These are phyloP conservation scores for Hyperoplus lanceolatus DNA, from an alignment of 2,797 vertebrate species.

Conservation along the genomic window DNA sequence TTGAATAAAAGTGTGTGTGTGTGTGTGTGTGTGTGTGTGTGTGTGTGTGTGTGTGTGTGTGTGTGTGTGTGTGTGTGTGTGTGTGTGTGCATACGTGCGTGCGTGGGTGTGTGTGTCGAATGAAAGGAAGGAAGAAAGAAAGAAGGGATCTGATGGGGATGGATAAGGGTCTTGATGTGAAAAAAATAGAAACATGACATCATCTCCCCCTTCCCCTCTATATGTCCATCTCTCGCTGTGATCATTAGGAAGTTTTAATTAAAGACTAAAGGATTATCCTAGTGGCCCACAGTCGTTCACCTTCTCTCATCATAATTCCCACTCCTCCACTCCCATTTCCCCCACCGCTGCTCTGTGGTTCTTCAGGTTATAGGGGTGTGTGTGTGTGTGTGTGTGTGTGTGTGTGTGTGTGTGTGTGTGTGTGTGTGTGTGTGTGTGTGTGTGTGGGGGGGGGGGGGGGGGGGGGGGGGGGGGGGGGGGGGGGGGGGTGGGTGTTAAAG, in stretches of 20 bases:
- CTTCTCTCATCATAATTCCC: slow-evolving; percentile 72
- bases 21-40: slow-evolving; percentile 4
- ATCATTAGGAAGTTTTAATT: slow-evolving; percentile 85
- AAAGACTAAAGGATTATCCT: slow-evolving; percentile 78
- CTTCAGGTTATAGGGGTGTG: slow-evolving; percentile 56
- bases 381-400: slow-evolving; percentile 12
- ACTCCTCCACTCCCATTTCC: slow-evolving; percentile 51
- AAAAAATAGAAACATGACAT: slow-evolving; percentile 48
- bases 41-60: slow-evolving; percentile 32
- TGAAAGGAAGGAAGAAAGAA: neutral
- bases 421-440: slow-evolving; percentile 36
- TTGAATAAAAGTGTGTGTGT: slow-evolving; percentile 48
- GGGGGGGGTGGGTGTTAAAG: too few relatives aligned
- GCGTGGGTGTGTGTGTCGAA: neutral
- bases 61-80: neutral
- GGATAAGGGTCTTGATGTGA: slow-evolving; percentile 31
- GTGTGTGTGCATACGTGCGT: neutral
- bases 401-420: slow-evolving; percentile 27
- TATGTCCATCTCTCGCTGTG: slow-evolving; percentile 45
- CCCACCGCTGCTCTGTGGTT: slow-evolving; percentile 47
- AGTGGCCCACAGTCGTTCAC: slow-evolving; percentile 73
- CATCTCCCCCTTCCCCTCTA: slow-evolving; percentile 46
- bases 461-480: too few relatives aligned
- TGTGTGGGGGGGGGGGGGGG: too few relatives aligned
- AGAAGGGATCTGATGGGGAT: slow-evolving; percentile 21